Evolutionary conservation across 2,113 vertebrate species (phyloP), one percentile per base, ranked within the genome.

Genomic region (Rhinichthys klamathensis): DNA sequence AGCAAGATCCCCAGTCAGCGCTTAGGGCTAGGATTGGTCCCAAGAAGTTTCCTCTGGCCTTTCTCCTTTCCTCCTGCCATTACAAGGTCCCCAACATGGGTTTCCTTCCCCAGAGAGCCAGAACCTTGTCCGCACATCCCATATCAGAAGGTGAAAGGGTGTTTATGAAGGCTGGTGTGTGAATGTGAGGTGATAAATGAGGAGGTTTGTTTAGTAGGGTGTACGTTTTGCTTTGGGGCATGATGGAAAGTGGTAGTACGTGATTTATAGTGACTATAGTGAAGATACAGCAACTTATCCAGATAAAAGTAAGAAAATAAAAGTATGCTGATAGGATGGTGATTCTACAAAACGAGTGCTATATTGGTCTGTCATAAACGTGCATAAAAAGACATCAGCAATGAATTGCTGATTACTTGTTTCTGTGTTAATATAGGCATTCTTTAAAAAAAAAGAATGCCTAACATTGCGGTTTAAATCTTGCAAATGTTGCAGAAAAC

Each of bases 11-110:
- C 54, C n/a, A 74, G 61, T 86, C 82, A 88, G 77, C 18, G 4
- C 63, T 76, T 27, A 51, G 38, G 58, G 30, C 15, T 78, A 41
- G 27, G 38, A 25, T 58, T 35, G 35, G 44, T 38, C 65, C 7
- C 23, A 58, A 30, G 3, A 4, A 72, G 65, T 46, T 89, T 89
- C 84, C 88, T 88, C 72, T 41, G 13, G 41, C 49, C 69, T 77
- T 78, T 69, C 72, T 82, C 80, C 10, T 77, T 89, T 90, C 87
- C 90, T 89, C 35, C 27, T 75, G 60, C 70, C 32, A 72, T 63
- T 73, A 88, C 23, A 56, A 58, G 76, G 76, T 79, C 76, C 32
- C n/a, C 54, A 79, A 21, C 21, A 81, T 44, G 41, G 7, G 18
- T 67, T 83, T 88, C 86, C 87, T 87, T 87, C 70, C 79, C 72